Conservation (phyloP, 2,888 invertebrate genomes). For the Sericinus montela region DNA sequence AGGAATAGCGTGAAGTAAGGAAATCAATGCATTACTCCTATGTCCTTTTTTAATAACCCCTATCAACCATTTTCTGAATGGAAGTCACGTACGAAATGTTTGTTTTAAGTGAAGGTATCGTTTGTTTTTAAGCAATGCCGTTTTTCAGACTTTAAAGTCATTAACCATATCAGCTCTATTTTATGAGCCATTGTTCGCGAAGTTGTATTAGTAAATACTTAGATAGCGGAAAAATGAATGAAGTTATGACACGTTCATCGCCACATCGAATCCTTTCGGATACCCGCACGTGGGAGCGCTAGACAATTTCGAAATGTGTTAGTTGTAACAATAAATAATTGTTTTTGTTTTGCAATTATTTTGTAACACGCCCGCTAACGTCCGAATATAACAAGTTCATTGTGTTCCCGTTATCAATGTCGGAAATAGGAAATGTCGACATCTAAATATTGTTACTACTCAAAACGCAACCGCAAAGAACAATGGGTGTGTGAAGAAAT, state of each 20-base stretch:
- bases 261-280: slow-evolving; percentile 8
- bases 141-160: slow-evolving; percentile 12
- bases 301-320: slow-evolving; percentile 2
- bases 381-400: neutral
- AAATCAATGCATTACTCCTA: no score
- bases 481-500: neutral
- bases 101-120: neutral
- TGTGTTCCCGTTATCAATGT: neutral
- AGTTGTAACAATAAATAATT: neutral
- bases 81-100: neutral
- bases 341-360: neutral
- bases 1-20: no score
- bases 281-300: slow-evolving; percentile 5
- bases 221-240: slow-evolving; percentile 12
- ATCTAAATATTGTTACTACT: neutral
- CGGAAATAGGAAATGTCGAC: slow-evolving; percentile 9
- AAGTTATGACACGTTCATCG: slow-evolving; percentile 4
- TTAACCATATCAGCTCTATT: slow-evolving; percentile 8
- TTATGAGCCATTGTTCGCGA: slow-evolving; percentile 16
- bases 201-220: slow-evolving; percentile 14
- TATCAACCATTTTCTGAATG: no score
- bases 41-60: no score
- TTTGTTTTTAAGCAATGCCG: neutral
- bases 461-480: neutral
- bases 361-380: neutral